Evolutionary conservation across 2,113 vertebrate genomes (phyloP).

Genomic region (Prochilodus magdalenae): DNA sequence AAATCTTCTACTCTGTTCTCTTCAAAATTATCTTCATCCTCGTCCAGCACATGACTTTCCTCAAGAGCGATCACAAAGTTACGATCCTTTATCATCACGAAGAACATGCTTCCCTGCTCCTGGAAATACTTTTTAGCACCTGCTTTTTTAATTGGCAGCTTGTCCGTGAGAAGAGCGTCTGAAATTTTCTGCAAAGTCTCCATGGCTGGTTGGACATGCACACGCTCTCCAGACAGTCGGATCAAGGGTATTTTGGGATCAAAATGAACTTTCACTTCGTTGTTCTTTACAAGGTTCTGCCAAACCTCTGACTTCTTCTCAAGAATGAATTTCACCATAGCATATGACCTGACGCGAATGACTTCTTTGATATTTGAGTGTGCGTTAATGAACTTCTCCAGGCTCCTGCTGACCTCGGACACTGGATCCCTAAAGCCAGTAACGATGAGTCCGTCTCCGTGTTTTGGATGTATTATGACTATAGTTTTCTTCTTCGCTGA

Average conservation of each 20-base stretch:
- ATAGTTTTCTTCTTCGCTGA: constrained; percentile 59
- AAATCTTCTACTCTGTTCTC: neutral
- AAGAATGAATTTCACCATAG: constrained; percentile 73
- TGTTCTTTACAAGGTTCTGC: constrained; percentile 52
- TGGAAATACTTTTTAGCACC: constrained; percentile 81
- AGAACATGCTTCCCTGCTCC: constrained; percentile 59
- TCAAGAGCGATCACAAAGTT: constrained; percentile 77
- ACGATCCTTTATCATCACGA: constrained; percentile 60
- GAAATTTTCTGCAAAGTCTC: constrained; percentile 55
- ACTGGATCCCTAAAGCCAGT: constrained; percentile 76
- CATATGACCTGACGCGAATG: constrained; percentile 60
- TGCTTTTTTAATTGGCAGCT: constrained; percentile 75
- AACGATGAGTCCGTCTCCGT: constrained; percentile 67
- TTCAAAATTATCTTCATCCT: constrained; percentile 39
- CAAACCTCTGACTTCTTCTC: constrained; percentile 64
- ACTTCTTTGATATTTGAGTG: constrained; percentile 66
- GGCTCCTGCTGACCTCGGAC: constrained; percentile 54
- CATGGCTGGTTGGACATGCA: constrained; percentile 66
- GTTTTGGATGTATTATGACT: constrained; percentile 42
- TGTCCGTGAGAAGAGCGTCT: constrained; percentile 61
- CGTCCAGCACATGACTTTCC: constrained; percentile 58
- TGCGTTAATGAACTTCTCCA: constrained; percentile 75
- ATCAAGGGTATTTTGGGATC: constrained; percentile 64
- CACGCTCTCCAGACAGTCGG: constrained; percentile 73
- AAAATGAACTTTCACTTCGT: constrained; percentile 67